phyloP scores from a whole-genome alignment of 2,888 invertebrate species.

The Penaeus monodon region DNA sequence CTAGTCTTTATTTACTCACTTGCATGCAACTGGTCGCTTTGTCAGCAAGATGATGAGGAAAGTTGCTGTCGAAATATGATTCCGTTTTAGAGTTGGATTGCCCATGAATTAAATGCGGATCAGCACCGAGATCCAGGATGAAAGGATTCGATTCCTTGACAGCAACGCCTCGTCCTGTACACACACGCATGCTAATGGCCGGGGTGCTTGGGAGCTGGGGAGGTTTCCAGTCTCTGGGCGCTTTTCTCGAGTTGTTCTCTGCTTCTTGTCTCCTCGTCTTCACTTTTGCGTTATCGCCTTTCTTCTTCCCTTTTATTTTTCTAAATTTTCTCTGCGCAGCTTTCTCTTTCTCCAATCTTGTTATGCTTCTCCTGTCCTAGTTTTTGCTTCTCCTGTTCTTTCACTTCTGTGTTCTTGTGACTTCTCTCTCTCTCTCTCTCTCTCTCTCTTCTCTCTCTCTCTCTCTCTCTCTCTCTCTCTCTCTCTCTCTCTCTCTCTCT shows the following conservation, averaged over 20 bases:
- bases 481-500: not conserved
- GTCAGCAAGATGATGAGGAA: too few relatives aligned
- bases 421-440: not conserved
- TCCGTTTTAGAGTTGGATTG: too few relatives aligned
- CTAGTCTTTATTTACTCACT: not conserved
- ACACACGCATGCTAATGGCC: too few relatives aligned
- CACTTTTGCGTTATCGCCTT: not conserved
- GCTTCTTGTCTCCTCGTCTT: too few relatives aligned
- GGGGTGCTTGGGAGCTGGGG: too few relatives aligned
- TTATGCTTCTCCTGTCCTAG: not conserved
- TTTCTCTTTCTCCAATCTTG: not conserved
- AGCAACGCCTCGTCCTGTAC: too few relatives aligned
- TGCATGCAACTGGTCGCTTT: too few relatives aligned
- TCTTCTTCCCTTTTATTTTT: not conserved
- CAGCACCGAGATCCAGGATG: too few relatives aligned
- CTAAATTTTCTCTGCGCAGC: not conserved
- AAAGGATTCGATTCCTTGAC: too few relatives aligned
- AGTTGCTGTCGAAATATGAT: too few relatives aligned
- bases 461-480: not conserved
- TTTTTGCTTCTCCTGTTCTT: constrained; percentile 3
- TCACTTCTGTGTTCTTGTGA: not conserved
- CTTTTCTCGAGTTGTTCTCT: not conserved
- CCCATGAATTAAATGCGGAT: too few relatives aligned
- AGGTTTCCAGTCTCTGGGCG: not conserved
- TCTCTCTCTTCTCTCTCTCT: too few relatives aligned